phyloP scores from a whole-genome alignment of 2,113 vertebrate species.

The Archilochus colubris region DNA sequence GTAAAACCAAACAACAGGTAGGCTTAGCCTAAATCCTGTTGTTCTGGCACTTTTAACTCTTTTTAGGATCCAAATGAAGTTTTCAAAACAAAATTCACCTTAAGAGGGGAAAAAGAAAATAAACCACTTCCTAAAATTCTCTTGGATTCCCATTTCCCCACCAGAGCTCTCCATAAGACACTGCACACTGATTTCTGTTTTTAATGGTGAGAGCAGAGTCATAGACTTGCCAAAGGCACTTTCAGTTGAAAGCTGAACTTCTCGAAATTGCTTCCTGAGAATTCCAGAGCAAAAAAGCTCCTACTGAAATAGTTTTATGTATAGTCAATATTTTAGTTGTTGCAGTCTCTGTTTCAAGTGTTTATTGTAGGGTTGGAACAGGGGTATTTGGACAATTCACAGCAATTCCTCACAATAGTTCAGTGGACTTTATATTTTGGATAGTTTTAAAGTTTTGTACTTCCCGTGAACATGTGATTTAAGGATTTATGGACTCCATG shows the following conservation, averaged over 20 bases:
- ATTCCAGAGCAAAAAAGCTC: constrained; percentile 13
- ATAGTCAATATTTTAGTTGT: background rate
- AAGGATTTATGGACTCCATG: background rate
- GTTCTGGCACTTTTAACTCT: background rate
- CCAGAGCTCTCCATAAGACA: constrained; percentile 13
- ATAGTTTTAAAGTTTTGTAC: background rate
- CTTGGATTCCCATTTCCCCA: constrained; percentile 55
- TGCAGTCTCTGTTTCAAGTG: background rate
- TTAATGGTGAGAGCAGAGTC: background rate
- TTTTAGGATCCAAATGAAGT: background rate
- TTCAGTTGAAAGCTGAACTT: background rate
- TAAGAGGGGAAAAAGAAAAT: no score
- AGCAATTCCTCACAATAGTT: background rate
- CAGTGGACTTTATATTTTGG: background rate
- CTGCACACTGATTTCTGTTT: background rate
- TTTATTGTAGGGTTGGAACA: background rate
- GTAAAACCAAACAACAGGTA: background rate
- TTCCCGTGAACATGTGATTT: background rate
- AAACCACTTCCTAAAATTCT: background rate
- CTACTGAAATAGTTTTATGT: background rate
- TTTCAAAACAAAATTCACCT: background rate
- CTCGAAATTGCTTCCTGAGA: background rate
- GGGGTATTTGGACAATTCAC: background rate
- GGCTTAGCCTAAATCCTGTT: background rate
- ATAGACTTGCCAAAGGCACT: background rate